Evolutionary conservation across 2,888 invertebrate species (phyloP).

Genomic region (Atethmia centrago): DNA sequence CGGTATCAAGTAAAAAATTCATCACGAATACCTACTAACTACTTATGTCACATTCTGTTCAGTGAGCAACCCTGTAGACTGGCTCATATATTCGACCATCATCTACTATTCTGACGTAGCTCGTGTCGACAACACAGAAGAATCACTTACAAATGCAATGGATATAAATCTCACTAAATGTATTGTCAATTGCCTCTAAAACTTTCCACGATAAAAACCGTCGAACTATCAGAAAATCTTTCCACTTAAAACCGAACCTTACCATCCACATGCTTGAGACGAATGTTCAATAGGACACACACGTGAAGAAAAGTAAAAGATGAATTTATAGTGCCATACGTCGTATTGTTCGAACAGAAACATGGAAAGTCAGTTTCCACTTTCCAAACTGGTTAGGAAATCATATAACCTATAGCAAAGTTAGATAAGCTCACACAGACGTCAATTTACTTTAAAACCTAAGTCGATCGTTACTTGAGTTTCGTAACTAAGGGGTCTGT

Average conservation of each 20-base stretch:
- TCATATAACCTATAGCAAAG: conserved; percentile 14
- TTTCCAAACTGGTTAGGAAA: conserved; percentile 62
- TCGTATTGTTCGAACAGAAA: conserved; percentile 58
- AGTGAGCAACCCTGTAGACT: not conserved
- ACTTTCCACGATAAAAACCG: conserved; percentile 61
- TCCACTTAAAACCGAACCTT: conserved; percentile 36
- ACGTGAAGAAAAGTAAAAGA: conserved; percentile 48
- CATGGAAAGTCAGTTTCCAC: conserved; percentile 61
- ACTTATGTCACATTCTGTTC: not conserved
- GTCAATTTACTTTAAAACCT: conserved; percentile 37
- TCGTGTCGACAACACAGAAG: not conserved
- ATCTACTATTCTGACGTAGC: not conserved
- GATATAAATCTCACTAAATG: conserved; percentile 35
- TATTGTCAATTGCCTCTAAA: conserved; percentile 36
- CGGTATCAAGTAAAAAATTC: not conserved
- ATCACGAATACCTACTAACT: not conserved
- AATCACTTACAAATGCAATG: conserved; percentile 35
- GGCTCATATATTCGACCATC: not conserved
- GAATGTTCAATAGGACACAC: not conserved
- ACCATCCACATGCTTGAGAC: not conserved
- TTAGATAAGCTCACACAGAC: conserved; percentile 45
- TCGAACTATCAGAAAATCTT: conserved; percentile 9
- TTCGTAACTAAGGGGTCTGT: conserved; percentile 23
- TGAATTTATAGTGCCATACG: conserved; percentile 52
- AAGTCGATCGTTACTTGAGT: conserved; percentile 8